Base-by-base conservation (phyloP, 2,797 vertebrate species). In the Myotis myotis region DNA sequence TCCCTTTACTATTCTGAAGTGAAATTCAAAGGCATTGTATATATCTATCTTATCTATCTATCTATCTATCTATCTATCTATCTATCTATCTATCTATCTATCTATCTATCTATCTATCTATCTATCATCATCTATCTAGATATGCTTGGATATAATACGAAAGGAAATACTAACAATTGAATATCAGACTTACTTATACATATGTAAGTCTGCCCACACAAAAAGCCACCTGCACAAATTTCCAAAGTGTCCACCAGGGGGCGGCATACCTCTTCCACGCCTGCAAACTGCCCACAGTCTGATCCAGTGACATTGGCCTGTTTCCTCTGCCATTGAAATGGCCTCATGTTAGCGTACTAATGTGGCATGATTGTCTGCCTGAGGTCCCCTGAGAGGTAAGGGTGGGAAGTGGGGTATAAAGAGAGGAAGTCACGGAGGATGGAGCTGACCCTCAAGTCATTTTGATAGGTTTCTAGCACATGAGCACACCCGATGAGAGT, bases 211-310 rank as follows among this genome's bases (percentile, higher is more conserved):
- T 2, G 11, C 30, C 19, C 3, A 20, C 47, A 76, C 30, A 53
- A 53, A 51, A 33, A 57, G 3, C 16, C n/a, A 25, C 22, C 1
- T 8, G 44, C 23, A 2, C 19, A 11, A 20, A 25, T 85, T 87
- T 71, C 82, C 87, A 30, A 28, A 47, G 4, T 66, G 36, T 20
- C 92, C 96, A 78, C 85, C 64, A 94, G 93, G 70, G 90, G 95
- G 85, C 82, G 6, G 15, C 10, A 60, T 8, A 9, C 13, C 36
- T 2, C 60, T 28, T 60, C 44, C n/a, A 0, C 16, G 19, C 19
- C 64, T 12, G 76, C 0, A 3, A 66, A 33, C 71, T 0, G 2
- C 6, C 15, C 57, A 8, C 28, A 25, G 3, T 16, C 8, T 0
- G 4, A 66, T 7, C 64, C 2, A 6, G 3, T 10, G 36, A 28